These are phyloP conservation scores for Thyatira batis DNA, from an alignment of 2,888 invertebrate species.

Conservation along the genomic window DNA sequence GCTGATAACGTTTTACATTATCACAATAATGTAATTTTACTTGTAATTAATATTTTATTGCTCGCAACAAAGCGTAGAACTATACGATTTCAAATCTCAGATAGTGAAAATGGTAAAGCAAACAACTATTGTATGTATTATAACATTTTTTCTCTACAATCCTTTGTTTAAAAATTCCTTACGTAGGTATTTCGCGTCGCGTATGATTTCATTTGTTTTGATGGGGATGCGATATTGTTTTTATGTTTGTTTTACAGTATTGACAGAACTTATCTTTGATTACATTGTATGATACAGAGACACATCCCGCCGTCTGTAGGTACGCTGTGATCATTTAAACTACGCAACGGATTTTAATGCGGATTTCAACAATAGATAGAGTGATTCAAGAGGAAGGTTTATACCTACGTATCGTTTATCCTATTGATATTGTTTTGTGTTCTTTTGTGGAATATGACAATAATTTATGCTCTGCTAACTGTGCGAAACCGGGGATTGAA, in stretches of 20 bases:
- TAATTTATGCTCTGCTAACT: too few relatives aligned
- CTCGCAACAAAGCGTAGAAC: not conserved
- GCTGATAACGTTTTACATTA: not conserved
- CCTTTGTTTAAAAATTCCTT: not conserved
- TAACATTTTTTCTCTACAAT: not conserved
- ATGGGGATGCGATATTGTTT: not conserved
- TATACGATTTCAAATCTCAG: not conserved
- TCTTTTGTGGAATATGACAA: too few relatives aligned
- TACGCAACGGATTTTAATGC: too few relatives aligned
- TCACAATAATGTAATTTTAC: not conserved
- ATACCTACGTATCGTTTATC: too few relatives aligned
- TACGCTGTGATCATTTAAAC: too few relatives aligned
- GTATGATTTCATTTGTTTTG: not conserved
- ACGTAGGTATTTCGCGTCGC: not conserved
- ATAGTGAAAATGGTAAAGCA: not conserved
- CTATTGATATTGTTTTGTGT: too few relatives aligned
- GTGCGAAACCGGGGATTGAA: too few relatives aligned
- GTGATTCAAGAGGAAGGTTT: too few relatives aligned
- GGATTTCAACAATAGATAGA: too few relatives aligned
- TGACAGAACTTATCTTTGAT: too few relatives aligned
- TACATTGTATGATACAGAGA: too few relatives aligned
- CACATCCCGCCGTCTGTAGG: too few relatives aligned
- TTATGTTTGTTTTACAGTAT: not conserved
- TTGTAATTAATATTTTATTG: not conserved
- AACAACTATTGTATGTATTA: not conserved